Evolutionary conservation across 2,888 invertebrate genomes (phyloP), one percentile per base, ranked within the genome.

Genomic region (Agrypnus murinus): DNA sequence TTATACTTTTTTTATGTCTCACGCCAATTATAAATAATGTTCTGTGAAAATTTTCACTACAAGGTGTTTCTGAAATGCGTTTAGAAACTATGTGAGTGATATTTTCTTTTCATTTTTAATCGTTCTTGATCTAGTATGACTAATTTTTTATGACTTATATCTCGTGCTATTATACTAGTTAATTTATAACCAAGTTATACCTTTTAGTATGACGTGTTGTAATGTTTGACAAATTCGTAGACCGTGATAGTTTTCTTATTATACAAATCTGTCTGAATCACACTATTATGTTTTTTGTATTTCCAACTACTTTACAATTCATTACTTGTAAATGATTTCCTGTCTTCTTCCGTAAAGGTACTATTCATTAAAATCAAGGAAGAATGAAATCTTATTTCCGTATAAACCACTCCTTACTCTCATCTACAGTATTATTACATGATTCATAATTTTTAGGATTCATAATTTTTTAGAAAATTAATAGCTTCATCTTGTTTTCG

Each of bases 1-100:
- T 50, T 50, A 50, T 12, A 50, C 6, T 32, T 50, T 25, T n/a
- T 50, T 50, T 50, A 50, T 12, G 12, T 50, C 31, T 50, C 50
- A 50, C 50, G 50, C 50, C 31, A 32, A 32, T 50, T 50, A 50
- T 31, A 50, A 46, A 19, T 25, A 25, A 3, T 46, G 46, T n/a
- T n/a, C n/a, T 46, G 46, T 5, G 50, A 50, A 31, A 50, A 50
- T 10, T 31, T 50, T 31, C 31, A 12, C 50, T 12, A 19, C n/a
- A n/a, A n/a, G n/a, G n/a, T n/a, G n/a, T 31, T n/a, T 31, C 50
- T 50, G 7, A 31, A 25, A 46, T 9, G 19, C 5, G 19, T 46
- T 46, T 46, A 2, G 50, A 31, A 50, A 50, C 9, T 5, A 19
- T 50, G 31, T 46, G 46, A 19, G 46, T 19, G 19, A n/a, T n/a